These are phyloP conservation scores for Hoplias malabaricus DNA, from an alignment of 2,113 vertebrate species.

Conservation along the genomic window DNA sequence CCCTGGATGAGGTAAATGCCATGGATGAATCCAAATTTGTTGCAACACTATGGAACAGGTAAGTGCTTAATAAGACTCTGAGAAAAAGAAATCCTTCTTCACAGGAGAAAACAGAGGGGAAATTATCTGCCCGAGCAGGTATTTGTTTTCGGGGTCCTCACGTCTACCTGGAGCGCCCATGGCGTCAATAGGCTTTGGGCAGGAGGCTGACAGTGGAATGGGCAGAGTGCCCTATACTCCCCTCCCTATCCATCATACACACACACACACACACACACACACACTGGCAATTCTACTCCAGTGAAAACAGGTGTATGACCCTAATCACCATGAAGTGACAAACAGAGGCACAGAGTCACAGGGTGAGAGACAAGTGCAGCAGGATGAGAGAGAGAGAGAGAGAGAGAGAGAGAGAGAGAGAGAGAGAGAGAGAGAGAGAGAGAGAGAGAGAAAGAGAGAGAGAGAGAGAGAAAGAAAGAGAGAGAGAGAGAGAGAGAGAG, in stretches of 20 bases:
- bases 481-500: slow-evolving; percentile 20
- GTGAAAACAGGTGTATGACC: slow-evolving; percentile 42
- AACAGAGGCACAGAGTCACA: slow-evolving; percentile 9
- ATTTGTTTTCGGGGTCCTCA: neutral
- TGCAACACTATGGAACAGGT: no score
- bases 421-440: slow-evolving; percentile 27
- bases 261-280: neutral
- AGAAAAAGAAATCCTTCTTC: neutral
- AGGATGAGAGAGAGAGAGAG: slow-evolving; percentile 20
- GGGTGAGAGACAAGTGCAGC: slow-evolving; percentile 34
- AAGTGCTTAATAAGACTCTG: no score
- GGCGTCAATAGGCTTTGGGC: neutral
- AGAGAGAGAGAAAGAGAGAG: slow-evolving; percentile 3
- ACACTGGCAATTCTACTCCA: neutral
- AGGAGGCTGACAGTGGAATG: slow-evolving; percentile 32
- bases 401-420: slow-evolving; percentile 24
- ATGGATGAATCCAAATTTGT: no score
- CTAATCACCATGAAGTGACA: slow-evolving; percentile 45
- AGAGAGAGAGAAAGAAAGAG: slow-evolving; percentile 23
- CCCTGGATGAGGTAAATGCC: no score
- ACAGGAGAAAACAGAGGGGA: neutral
- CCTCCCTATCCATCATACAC: slow-evolving; percentile 14
- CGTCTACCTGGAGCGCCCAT: neutral
- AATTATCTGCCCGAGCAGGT: neutral
- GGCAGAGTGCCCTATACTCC: neutral